A percentile compares a stretch with the other conserved stretches of the same genome.
Conservation (phyloP, 2,888 invertebrate species). For the Scaptomyza polygonia region DNA sequence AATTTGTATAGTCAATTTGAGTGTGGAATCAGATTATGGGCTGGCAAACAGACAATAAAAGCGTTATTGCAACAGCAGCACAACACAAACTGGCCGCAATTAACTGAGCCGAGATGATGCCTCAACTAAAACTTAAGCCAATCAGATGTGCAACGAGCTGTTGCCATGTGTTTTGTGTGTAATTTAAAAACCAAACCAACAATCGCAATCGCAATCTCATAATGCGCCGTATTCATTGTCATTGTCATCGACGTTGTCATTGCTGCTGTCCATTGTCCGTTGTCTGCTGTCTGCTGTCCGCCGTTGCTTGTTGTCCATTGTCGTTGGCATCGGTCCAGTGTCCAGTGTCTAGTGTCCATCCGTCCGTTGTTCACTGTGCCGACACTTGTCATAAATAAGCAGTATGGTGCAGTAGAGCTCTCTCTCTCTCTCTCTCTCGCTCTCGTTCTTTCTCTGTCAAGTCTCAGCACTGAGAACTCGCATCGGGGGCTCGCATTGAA, state of each 20-base stretch:
- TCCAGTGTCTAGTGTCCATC: constrained; percentile 17
- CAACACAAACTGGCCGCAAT: background rate
- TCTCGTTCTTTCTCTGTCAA: constrained; percentile 11
- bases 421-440: constrained; percentile 11
- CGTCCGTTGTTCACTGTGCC: constrained; percentile 9
- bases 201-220: constrained; percentile 58
- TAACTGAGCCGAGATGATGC: constrained; percentile 6
- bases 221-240: constrained; percentile 65
- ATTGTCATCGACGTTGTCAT: constrained; percentile 47
- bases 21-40: background rate
- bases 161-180: constrained; percentile 64
- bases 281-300: constrained; percentile 1
- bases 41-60: constrained; percentile 2
- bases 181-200: constrained; percentile 65
- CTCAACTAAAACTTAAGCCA: constrained; percentile 13
- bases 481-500: constrained; percentile 52
- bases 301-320: constrained; percentile 9
- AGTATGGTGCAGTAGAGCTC: constrained; percentile 21
- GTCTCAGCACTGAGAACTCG: constrained; percentile 8
- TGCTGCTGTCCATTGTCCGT: constrained; percentile 28
- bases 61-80: background rate
- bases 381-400: constrained; percentile 66
- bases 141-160: constrained; percentile 47
- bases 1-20: background rate
- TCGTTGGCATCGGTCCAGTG: background rate